Evolutionary conservation across 2,113 vertebrate genomes (phyloP).

Genomic region (Meleagris gallopavo): DNA sequence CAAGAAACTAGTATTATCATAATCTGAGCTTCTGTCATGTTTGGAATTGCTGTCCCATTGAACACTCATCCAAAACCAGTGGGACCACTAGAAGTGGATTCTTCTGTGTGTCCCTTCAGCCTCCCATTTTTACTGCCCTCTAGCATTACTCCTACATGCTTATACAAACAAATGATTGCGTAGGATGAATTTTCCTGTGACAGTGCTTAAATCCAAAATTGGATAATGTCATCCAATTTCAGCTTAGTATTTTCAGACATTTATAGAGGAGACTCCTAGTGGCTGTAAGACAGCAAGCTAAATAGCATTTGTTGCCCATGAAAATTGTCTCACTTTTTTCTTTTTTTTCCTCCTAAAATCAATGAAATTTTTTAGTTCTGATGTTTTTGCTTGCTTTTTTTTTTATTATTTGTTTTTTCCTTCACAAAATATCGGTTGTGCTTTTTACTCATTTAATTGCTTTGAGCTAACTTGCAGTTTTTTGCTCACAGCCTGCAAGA

Average conservation of each 20-base stretch:
- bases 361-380: not conserved
- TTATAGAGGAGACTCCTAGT: not conserved
- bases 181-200: not conserved
- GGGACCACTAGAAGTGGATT: not conserved
- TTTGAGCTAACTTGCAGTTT: no score
- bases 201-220: conserved; percentile 5
- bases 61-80: not conserved
- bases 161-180: not conserved
- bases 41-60: not conserved
- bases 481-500: not conserved
- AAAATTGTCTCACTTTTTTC: not conserved
- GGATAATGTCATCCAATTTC: not conserved
- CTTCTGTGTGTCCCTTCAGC: not conserved
- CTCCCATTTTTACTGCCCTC: not conserved
- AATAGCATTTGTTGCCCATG: not conserved
- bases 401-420: not conserved
- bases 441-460: no score
- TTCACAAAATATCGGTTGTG: not conserved
- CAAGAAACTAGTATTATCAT: not conserved
- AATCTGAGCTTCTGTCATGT: not conserved
- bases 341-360: not conserved
- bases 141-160: not conserved
- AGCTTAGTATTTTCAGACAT: not conserved
- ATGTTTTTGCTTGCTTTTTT: not conserved
- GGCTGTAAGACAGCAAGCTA: not conserved